phyloP scores from a whole-genome alignment of 2,888 invertebrate genomes.

The Phytoseiulus persimilis region DNA sequence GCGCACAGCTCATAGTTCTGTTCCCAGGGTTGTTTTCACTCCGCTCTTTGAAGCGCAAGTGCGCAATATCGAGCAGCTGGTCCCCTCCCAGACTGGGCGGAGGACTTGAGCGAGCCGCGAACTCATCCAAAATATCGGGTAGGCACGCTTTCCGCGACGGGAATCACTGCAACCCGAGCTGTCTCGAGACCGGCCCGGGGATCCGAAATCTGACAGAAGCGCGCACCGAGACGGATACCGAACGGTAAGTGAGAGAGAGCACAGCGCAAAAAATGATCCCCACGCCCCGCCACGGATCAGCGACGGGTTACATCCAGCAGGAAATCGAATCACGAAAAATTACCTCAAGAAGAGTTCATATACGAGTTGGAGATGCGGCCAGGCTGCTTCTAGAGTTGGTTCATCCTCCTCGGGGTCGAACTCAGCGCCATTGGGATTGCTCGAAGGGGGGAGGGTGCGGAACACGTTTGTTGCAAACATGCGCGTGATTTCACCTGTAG shows the following conservation, averaged over 20 bases:
- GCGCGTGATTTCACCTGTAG: slow-evolving; percentile 41
- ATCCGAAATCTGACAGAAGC: too few species aligned
- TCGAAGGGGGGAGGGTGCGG: slow-evolving; percentile 77
- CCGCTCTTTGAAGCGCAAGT: too few species aligned
- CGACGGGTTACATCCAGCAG: neutral
- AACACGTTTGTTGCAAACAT: slow-evolving; percentile 75
- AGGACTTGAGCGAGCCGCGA: too few species aligned
- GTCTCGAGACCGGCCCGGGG: too few species aligned
- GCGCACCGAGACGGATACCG: neutral
- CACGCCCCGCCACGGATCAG: too few species aligned
- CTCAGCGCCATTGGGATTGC: slow-evolving; percentile 73
- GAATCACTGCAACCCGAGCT: too few species aligned
- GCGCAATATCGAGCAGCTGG: too few species aligned
- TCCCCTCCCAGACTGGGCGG: too few species aligned
- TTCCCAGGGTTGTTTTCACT: too few species aligned
- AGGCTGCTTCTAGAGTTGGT: slow-evolving; percentile 84
- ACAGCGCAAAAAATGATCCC: too few species aligned
- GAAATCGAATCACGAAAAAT: neutral
- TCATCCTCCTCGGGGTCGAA: slow-evolving; percentile 93
- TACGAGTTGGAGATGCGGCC: slow-evolving; percentile 73
- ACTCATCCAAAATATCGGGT: too few species aligned
- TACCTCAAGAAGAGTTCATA: slow-evolving; percentile 53
- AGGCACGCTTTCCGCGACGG: too few species aligned
- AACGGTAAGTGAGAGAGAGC: neutral
- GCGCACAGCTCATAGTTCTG: neutral